phyloP scores from a whole-genome alignment of 2,888 invertebrate species.

The Blomia tropicalis region DNA sequence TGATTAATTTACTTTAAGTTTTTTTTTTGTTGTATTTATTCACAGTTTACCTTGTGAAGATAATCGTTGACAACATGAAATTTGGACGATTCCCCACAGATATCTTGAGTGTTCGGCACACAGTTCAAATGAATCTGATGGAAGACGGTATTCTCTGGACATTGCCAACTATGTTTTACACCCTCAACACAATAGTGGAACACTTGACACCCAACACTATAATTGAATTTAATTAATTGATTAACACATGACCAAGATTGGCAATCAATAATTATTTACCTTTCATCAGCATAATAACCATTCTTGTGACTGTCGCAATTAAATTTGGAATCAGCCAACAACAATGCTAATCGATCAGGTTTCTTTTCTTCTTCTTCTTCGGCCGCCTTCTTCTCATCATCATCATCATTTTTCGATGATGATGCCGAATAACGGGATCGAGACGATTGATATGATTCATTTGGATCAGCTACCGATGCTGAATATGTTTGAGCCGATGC shows the following conservation, averaged over 20 bases:
- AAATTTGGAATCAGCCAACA: constrained; percentile 68
- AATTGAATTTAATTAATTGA: not conserved
- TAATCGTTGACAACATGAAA: constrained; percentile 85
- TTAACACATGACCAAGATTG: not conserved
- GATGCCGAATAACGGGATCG: constrained; percentile 5
- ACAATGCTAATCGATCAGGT: constrained; percentile 60
- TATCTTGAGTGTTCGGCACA: constrained; percentile 75
- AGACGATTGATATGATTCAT: not conserved
- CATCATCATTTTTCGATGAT: constrained; percentile 1
- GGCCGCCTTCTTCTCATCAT: constrained; percentile 31
- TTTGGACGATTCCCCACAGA: constrained; percentile 69
- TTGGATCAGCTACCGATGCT: constrained; percentile 17
- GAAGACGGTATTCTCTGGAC: constrained; percentile 74
- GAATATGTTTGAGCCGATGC: constrained; percentile 19
- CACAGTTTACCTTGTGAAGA: constrained; percentile 53
- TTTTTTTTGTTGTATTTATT: not conserved
- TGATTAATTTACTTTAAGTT: not conserved
- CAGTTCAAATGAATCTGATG: constrained; percentile 80
- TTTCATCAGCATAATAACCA: constrained; percentile 75
- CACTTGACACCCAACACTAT: constrained; percentile 65
- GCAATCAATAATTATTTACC: constrained; percentile 2
- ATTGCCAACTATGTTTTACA: constrained; percentile 55
- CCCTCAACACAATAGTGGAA: constrained; percentile 85
- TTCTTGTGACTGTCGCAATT: constrained; percentile 60
- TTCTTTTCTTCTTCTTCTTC: constrained; percentile 57